Conservation (phyloP, 1,140 invertebrate species). For the Drosophila pandora region DNA sequence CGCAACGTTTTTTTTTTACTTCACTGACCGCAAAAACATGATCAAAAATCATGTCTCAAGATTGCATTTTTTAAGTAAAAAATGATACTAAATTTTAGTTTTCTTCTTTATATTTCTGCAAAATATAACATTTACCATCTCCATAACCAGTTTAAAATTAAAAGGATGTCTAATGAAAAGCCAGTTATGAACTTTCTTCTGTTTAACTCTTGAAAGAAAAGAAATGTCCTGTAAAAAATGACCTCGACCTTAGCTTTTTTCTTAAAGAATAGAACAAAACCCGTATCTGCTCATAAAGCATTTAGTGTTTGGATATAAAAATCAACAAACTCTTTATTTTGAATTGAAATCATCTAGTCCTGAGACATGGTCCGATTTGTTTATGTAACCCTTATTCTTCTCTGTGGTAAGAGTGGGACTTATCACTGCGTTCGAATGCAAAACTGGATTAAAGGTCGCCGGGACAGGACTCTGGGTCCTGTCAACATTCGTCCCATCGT, state of each 20-base stretch:
- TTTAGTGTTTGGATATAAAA: slow-evolving; percentile 36
- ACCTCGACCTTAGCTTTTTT: slow-evolving; percentile 38
- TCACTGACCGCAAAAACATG: slow-evolving; percentile 20
- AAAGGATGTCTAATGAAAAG: background rate
- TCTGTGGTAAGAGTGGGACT: slow-evolving; percentile 40
- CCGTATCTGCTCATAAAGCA: slow-evolving; percentile 25
- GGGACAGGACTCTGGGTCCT: slow-evolving; percentile 32
- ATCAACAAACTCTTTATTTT: slow-evolving; percentile 26
- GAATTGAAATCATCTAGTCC: slow-evolving; percentile 24
- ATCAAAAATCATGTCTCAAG: background rate
- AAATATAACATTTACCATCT: background rate
- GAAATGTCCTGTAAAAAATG: slow-evolving; percentile 2
- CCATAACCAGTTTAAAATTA: background rate
- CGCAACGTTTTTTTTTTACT: slow-evolving; percentile 14
- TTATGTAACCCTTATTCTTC: slow-evolving; percentile 61
- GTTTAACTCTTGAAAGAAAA: too few relatives aligned
- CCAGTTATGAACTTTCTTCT: too few relatives aligned
- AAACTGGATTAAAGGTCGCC: slow-evolving; percentile 63
- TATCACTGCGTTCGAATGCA: slow-evolving; percentile 42
- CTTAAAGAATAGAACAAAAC: slow-evolving; percentile 22
- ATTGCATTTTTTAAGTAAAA: background rate
- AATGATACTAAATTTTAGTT: background rate
- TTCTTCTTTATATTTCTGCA: too few relatives aligned
- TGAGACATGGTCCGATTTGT: slow-evolving; percentile 15
- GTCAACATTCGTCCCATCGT: slow-evolving; percentile 48